Evolutionary conservation across 2,797 vertebrate genomes (phyloP), one percentile per base, ranked within the genome.

Genomic region (Denticeps clupeoides): DNA sequence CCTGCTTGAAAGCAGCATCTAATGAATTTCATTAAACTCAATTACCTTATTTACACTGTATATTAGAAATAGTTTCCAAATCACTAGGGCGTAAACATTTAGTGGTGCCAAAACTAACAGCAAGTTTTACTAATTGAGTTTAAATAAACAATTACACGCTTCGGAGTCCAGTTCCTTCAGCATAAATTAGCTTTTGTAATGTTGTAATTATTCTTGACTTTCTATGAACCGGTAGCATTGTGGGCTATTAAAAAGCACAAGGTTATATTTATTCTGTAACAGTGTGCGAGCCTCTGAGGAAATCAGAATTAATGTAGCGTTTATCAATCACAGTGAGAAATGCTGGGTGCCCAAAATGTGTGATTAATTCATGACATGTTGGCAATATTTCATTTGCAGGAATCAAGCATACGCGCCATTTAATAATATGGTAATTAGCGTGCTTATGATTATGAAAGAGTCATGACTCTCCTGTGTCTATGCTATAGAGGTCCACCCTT

Each of bases 121-220:
- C 46, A 40, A 52, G 60, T 41, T 55, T 28, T 44, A 13, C 41
- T 64, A 64, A 58, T 58, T 44, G 49, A 52, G 33, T 60, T 51
- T 58, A 42, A 40, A 42, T 45, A 53, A 56, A 60, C 55, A 60
- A 61, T 55, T 53, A 60, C 41, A 41, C 23, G 22, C 29, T 46
- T 41, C 37, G 41, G 45, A 48, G 45, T 35, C 51, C 31, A 53
- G 47, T 53, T 60, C 26, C 42, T 58, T 58, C 55, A 27, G 33
- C 55, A 58, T 55, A 45, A 52, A 52, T 60, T 50, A 47, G 37
- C 55, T 35, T 27, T 46, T 49, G 50, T 43, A 57, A 51, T 35
- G 33, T 32, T 43, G 29, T 16, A 37, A 40, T 56, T 38, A 21
- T 38, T 38, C 35, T 9, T 38, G 9, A 38, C 4, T 8, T 21